A percentile compares a stretch with the other conserved stretches of the same genome.
Conservation (phyloP, 2,113 vertebrate genomes). For the Coptodon bakossiorum region DNA sequence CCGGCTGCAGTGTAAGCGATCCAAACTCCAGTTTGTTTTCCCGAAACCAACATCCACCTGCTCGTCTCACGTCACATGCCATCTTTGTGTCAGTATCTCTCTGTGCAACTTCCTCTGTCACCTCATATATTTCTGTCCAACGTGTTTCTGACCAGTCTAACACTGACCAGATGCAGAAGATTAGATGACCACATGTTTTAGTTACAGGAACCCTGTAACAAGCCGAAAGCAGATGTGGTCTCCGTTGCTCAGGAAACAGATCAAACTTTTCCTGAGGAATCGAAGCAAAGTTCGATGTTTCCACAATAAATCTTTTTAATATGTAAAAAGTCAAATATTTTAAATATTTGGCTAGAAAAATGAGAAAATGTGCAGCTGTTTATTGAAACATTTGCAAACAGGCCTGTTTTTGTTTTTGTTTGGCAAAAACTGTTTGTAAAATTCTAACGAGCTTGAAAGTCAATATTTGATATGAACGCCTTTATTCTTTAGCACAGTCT, state of each 20-base stretch:
- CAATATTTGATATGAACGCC: background rate
- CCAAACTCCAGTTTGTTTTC: background rate
- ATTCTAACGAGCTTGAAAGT: background rate
- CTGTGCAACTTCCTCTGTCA: background rate
- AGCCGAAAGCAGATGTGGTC: background rate
- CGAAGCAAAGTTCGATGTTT: background rate
- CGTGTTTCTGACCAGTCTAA: background rate
- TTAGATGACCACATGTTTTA: background rate
- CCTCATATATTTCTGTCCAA: background rate
- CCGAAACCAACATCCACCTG: background rate
- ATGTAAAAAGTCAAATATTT: background rate
- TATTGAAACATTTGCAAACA: background rate
- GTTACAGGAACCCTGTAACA: background rate
- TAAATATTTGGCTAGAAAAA: background rate
- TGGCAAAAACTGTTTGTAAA: background rate
- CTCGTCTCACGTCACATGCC: background rate
- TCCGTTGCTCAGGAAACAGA: background rate
- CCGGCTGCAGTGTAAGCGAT: background rate
- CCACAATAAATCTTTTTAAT: background rate
- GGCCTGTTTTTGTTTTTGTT: background rate
- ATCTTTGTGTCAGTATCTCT: background rate
- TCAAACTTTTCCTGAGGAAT: background rate
- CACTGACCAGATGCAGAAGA: background rate
- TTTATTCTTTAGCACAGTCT: background rate
- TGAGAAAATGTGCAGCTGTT: background rate